Percentiles rank a stretch among this genome's conserved stretches.
phyloP scores from a whole-genome alignment of 2,113 vertebrate genomes.

The Cryptotis parvus region DNA sequence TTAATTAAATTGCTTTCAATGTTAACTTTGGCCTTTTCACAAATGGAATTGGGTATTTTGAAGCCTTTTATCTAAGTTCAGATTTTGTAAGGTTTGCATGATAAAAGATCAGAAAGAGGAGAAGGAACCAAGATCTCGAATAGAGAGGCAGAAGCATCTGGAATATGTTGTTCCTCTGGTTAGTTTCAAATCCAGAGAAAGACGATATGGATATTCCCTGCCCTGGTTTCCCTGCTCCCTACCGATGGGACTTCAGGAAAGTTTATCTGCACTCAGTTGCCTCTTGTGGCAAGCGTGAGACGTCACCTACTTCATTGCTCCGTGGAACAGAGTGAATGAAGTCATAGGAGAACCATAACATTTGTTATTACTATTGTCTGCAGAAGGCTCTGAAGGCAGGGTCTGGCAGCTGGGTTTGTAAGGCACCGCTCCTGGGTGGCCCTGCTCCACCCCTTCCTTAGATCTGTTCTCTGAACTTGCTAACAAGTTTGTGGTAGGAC shows the following conservation, averaged over 20 bases:
- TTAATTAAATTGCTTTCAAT: neutral
- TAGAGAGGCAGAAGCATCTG: neutral
- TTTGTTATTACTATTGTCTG: neutral
- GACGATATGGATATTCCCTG: neutral
- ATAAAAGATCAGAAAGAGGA: conserved; percentile 14
- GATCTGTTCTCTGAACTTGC: neutral
- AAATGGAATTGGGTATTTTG: conserved; percentile 18
- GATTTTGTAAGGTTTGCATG: neutral
- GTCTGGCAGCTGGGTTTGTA: neutral
- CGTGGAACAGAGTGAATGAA: neutral
- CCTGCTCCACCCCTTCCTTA: neutral
- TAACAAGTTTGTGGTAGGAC: neutral
- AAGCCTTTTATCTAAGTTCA: conserved; percentile 58
- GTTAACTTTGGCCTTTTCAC: neutral
- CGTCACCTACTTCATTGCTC: neutral
- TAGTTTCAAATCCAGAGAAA: conserved; percentile 17
- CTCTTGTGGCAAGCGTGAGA: neutral
- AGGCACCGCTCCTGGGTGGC: neutral
- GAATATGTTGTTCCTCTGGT: neutral
- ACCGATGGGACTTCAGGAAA: neutral
- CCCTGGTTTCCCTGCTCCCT: neutral
- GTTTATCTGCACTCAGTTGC: neutral
- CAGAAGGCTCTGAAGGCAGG: neutral
- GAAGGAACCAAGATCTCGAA: neutral
- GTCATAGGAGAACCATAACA: neutral